These are phyloP conservation scores for Eulithis prunata DNA, from an alignment of 2,888 invertebrate genomes.

Conservation along the genomic window DNA sequence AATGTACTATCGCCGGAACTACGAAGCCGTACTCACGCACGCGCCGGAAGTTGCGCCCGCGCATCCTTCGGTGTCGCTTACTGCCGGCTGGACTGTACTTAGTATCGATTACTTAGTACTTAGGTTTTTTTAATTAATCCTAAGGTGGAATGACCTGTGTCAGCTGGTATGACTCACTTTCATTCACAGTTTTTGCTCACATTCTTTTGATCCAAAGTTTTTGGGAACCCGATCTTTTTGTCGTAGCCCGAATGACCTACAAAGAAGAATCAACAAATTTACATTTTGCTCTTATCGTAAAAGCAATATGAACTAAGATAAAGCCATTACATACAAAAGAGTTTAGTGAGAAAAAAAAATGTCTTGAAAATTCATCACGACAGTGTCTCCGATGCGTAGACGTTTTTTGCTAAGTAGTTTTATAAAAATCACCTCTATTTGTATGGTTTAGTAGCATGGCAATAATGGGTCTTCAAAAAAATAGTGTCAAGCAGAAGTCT, in stretches of 20 bases:
- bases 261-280: not conserved
- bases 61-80: conserved; percentile 75
- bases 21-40: conserved; percentile 80
- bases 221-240: not conserved
- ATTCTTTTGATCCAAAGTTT: conserved; percentile 4
- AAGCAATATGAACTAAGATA: no score
- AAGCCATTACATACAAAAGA: no score
- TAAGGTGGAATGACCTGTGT: conserved; percentile 22
- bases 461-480: no score
- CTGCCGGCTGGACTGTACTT: conserved; percentile 63
- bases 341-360: no score
- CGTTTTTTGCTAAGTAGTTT: no score
- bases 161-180: conserved; percentile 29
- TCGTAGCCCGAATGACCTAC: conserved; percentile 2
- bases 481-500: no score
- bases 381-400: no score
- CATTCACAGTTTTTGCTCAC: conserved; percentile 1
- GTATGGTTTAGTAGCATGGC: no score
- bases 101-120: conserved; percentile 59
- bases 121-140: conserved; percentile 40
- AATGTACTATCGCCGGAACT: conserved; percentile 61
- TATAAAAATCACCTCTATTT: no score
- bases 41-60: conserved; percentile 78
- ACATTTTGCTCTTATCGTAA: no score
- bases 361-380: no score